Percentiles rank a stretch among this genome's conserved stretches.
Evolutionary conservation across 2,113 vertebrate species (phyloP).

Genomic region (Odontophorus gujanensis): DNA sequence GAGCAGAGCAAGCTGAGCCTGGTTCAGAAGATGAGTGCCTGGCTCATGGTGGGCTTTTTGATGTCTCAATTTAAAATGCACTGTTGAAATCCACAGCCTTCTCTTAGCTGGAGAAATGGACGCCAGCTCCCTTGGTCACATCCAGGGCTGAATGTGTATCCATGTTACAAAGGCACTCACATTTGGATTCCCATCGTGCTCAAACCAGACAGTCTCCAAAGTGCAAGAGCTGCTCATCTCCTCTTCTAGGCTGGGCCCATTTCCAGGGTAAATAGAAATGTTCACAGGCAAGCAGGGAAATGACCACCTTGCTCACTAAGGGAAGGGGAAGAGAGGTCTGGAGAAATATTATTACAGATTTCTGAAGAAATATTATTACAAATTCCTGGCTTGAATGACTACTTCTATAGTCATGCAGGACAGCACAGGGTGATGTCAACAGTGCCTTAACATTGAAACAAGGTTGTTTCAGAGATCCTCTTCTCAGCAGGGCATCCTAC

Average conservation of each 20-base stretch:
- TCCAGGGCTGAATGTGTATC: not conserved
- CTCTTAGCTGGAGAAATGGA: not conserved
- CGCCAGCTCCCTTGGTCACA: not conserved
- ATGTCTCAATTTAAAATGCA: not conserved
- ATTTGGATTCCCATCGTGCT: not conserved
- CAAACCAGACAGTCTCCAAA: not conserved
- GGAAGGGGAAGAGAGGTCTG: not conserved
- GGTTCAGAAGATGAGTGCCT: not conserved
- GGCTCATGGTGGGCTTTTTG: not conserved
- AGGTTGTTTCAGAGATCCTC: not conserved
- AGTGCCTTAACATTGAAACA: not conserved
- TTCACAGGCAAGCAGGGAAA: conserved; percentile 2
- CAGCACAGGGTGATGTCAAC: not conserved
- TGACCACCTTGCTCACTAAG: not conserved
- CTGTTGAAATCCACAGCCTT: not conserved
- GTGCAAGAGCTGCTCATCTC: not conserved
- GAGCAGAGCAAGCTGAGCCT: not conserved
- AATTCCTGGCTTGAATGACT: conserved; percentile 15
- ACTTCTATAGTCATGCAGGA: not conserved
- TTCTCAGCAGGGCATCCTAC: not conserved
- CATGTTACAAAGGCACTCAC: not conserved
- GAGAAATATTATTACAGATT: conserved; percentile 17
- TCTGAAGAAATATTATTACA: conserved; percentile 16
- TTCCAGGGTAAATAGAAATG: conserved; percentile 20
- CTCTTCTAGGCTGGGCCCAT: not conserved